A percentile compares a stretch with the other conserved stretches of the same genome.
Conservation (phyloP, 1,140 invertebrate genomes). For the Drosophila lacertosa region DNA sequence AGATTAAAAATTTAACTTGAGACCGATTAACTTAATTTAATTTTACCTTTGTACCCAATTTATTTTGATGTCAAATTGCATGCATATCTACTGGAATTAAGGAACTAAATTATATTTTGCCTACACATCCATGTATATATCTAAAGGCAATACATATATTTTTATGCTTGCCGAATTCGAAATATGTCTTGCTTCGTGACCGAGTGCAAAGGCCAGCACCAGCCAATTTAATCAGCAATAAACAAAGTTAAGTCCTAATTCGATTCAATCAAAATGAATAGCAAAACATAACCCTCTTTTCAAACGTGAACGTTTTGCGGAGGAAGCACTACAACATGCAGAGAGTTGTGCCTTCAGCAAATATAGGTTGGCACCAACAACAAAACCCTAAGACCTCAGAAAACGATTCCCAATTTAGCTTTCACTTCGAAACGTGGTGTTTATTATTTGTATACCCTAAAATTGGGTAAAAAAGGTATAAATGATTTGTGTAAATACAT, state of each 20-base stretch:
- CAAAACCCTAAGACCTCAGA: constrained; percentile 22
- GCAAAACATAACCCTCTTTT: constrained; percentile 56
- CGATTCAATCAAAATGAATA: constrained; percentile 81
- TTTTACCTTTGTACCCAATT: not conserved
- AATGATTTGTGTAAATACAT: no score
- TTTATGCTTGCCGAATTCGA: not conserved
- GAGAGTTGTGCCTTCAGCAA: constrained; percentile 37
- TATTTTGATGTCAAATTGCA: not conserved
- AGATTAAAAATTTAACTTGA: no score
- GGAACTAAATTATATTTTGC: not conserved
- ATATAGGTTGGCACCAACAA: constrained; percentile 78
- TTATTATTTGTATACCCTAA: no score
- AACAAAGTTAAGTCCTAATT: constrained; percentile 82
- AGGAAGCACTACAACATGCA: constrained; percentile 21
- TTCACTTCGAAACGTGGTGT: constrained; percentile 56
- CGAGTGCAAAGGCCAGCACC: constrained; percentile 64
- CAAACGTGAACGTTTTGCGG: not conserved
- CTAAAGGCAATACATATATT: not conserved
- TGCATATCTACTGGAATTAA: not conserved
- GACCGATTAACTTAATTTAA: no score
- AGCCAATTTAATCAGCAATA: constrained; percentile 80
- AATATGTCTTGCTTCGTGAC: constrained; percentile 55
- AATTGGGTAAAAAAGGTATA: no score
- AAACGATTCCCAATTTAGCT: constrained; percentile 54
- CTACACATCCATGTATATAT: not conserved